Conservation (phyloP, 2,113 vertebrate species). For the Puntigrus tetrazona region DNA sequence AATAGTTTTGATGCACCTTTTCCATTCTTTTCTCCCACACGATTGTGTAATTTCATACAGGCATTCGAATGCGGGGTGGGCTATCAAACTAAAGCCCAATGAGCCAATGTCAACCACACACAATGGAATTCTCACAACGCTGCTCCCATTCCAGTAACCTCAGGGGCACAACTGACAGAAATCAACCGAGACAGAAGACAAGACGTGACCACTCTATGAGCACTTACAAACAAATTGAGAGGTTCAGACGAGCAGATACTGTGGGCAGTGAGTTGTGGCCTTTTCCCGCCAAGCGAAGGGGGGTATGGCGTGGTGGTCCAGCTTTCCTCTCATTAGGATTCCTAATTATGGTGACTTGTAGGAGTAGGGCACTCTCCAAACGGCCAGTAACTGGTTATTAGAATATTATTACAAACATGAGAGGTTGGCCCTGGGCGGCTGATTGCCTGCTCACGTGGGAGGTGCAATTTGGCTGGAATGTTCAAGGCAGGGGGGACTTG, state of each 20-base stretch:
- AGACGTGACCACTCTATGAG: slow-evolving; percentile 16
- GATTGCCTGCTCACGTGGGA: slow-evolving; percentile 77
- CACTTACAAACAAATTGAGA: slow-evolving; percentile 53
- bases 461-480: slow-evolving; percentile 79
- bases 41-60: slow-evolving; percentile 40
- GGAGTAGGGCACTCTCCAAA: slow-evolving; percentile 75
- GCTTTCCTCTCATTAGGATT: slow-evolving; percentile 67
- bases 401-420: slow-evolving; percentile 81
- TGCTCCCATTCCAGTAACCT: slow-evolving; percentile 66
- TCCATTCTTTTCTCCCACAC: slow-evolving; percentile 7
- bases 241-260: slow-evolving; percentile 49
- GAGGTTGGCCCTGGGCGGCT: slow-evolving; percentile 69
- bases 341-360: slow-evolving; percentile 74
- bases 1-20: background rate
- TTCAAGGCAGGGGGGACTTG: slow-evolving; percentile 60
- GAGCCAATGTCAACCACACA: slow-evolving; percentile 50
- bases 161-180: slow-evolving; percentile 61
- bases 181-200: slow-evolving; percentile 25
- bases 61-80: slow-evolving; percentile 20
- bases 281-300: slow-evolving; percentile 44
- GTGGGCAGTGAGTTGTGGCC: slow-evolving; percentile 48
- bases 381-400: slow-evolving; percentile 75
- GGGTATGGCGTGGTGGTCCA: slow-evolving; percentile 55
- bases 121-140: slow-evolving; percentile 69
- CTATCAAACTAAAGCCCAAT: slow-evolving; percentile 21